Conservation (phyloP, 2,888 invertebrate genomes). For the Clistopyga incitator region DNA sequence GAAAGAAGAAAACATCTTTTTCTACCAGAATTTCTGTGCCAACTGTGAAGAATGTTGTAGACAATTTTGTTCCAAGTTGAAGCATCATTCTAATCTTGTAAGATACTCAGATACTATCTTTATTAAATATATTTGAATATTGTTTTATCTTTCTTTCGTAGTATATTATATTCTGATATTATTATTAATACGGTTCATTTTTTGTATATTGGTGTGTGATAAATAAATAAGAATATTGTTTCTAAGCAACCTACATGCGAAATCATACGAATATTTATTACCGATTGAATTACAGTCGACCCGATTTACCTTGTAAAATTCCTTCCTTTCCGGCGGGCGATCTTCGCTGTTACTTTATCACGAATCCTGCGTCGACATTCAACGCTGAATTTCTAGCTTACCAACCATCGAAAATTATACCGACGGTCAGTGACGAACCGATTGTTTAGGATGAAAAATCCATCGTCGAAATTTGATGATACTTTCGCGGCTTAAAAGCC, state of each 20-base stretch:
- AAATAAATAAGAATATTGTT: constrained; percentile 84
- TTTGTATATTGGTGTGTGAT: constrained; percentile 85
- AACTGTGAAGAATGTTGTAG: constrained; percentile 83
- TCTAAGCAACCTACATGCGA: constrained; percentile 79
- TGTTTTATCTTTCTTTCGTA: constrained; percentile 77
- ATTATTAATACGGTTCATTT: constrained; percentile 83
- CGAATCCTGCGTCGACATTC: neutral
- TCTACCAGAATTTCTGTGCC: constrained; percentile 84
- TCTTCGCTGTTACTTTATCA: neutral
- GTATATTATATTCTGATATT: constrained; percentile 83
- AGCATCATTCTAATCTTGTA: constrained; percentile 84
- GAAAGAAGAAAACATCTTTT: constrained; percentile 74
- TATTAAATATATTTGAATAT: constrained; percentile 83
- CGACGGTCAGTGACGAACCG: neutral
- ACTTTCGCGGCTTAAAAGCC: constrained; percentile 35
- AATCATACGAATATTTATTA: constrained; percentile 17
- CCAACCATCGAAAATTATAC: neutral
- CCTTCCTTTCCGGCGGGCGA: constrained; percentile 8
- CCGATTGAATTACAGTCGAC: neutral
- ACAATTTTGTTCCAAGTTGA: constrained; percentile 74
- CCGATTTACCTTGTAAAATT: constrained; percentile 9
- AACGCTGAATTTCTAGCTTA: neutral
- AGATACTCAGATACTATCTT: constrained; percentile 84
- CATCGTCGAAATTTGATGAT: neutral
- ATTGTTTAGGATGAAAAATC: constrained; percentile 4